These are phyloP conservation scores for Leptoteleia sp. DNA, from an alignment of 1,140 invertebrate species.

Conservation along the genomic window DNA sequence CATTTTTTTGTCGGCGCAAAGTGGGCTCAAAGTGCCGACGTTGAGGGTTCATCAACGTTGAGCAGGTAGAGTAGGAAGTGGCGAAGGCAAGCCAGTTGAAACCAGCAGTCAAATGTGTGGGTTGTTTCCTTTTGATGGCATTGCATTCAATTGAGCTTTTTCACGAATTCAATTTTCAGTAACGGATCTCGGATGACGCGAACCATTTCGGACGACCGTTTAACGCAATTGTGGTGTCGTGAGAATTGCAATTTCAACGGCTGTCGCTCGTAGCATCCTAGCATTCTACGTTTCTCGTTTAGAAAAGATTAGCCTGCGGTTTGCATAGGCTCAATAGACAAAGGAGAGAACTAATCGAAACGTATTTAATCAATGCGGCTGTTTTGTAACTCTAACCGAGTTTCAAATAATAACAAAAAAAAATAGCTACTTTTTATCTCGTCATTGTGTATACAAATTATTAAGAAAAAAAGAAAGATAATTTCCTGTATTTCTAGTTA, in stretches of 20 bases:
- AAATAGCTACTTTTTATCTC: no score
- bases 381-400: no score
- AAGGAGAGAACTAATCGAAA: neutral
- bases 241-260: slow-evolving; percentile 9
- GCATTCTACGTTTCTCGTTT: neutral
- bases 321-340: neutral
- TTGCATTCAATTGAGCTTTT: slow-evolving; percentile 40
- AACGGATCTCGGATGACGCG: slow-evolving; percentile 20
- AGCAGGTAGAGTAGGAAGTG: neutral
- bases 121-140: slow-evolving; percentile 17
- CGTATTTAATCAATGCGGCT: neutral
- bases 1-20: no score
- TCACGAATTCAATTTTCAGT: slow-evolving; percentile 11
- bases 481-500: no score
- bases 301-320: slow-evolving; percentile 7
- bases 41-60: slow-evolving; percentile 8
- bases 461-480: no score
- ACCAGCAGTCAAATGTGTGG: slow-evolving; percentile 8
- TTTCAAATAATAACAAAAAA: no score
- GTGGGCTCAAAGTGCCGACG: slow-evolving; percentile 3
- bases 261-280: slow-evolving; percentile 24
- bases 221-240: slow-evolving; percentile 14
- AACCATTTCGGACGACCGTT: slow-evolving; percentile 30
- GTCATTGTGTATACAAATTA: no score
- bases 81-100: slow-evolving; percentile 5